phyloP scores from a whole-genome alignment of 92 coral and sea anemone species.

The Bergia puertoricense region DNA sequence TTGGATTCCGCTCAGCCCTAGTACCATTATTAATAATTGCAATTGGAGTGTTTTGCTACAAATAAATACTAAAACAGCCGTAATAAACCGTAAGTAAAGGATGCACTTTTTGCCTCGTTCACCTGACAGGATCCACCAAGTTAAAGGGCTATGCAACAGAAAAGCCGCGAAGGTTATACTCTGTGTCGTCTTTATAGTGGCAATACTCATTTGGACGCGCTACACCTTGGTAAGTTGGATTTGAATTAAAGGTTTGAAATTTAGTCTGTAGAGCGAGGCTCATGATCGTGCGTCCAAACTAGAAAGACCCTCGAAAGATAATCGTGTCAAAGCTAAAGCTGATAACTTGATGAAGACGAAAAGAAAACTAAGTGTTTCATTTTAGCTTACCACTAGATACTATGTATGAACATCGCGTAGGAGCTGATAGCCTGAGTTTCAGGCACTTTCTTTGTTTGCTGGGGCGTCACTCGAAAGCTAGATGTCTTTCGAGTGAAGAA shows the following conservation, averaged over 20 bases:
- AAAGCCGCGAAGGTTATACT: background rate
- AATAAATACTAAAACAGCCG: background rate
- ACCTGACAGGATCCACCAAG: background rate
- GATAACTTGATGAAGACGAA: too few relatives aligned
- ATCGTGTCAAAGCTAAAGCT: background rate
- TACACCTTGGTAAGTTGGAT: background rate
- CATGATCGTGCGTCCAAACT: too few relatives aligned
- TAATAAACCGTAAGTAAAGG: background rate
- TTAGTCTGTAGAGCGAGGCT: background rate
- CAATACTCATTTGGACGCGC: conserved; percentile 1
- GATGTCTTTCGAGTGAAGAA: too few relatives aligned
- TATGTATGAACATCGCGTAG: background rate
- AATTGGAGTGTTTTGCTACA: too few relatives aligned
- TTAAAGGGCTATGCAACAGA: conserved; percentile 5
- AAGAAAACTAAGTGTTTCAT: too few relatives aligned
- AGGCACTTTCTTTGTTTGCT: background rate
- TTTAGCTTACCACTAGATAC: background rate
- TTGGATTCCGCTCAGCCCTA: too few relatives aligned
- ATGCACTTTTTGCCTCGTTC: background rate
- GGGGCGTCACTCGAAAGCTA: too few relatives aligned
- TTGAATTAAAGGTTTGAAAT: background rate
- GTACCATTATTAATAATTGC: too few relatives aligned
- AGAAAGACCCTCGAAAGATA: background rate
- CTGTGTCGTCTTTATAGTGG: background rate
- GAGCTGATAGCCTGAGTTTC: too few relatives aligned